A percentile compares a stretch with the other conserved stretches of the same genome.
Evolutionary conservation across 2,888 invertebrate genomes (phyloP).

Genomic region (Leptopilina syphax): DNA sequence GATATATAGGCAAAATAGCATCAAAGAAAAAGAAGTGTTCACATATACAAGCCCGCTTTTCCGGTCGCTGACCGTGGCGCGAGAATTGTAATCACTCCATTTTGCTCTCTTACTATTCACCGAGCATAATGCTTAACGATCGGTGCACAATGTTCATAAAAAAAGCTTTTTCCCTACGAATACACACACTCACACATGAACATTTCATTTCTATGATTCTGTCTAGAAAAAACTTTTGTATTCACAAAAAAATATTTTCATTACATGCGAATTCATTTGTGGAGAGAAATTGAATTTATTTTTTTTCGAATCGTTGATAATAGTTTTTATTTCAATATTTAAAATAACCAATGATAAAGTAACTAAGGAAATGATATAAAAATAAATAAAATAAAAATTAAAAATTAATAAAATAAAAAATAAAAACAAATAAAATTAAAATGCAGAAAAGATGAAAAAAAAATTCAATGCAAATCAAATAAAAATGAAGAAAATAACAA

Average conservation of each 20-base stretch:
- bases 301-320: too few relatives aligned
- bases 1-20: neutral
- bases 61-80: conserved; percentile 40
- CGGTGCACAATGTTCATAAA: conserved; percentile 14
- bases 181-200: neutral
- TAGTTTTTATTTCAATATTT: too few relatives aligned
- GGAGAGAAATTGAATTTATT: too few relatives aligned
- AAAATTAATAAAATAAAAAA: too few relatives aligned
- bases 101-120: conserved; percentile 29
- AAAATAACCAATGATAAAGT: too few relatives aligned
- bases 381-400: too few relatives aligned
- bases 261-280: too few relatives aligned
- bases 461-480: too few relatives aligned
- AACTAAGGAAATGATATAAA: too few relatives aligned
- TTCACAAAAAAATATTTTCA: neutral
- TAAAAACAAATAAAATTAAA: too few relatives aligned
- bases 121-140: conserved; percentile 31
- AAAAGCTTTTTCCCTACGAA: neutral
- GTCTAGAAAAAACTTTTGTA: neutral
- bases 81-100: conserved; percentile 34
- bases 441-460: too few relatives aligned
- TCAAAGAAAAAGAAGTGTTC: conserved; percentile 13
- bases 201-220: conserved; percentile 2
- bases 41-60: conserved; percentile 17
- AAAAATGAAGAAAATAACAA: too few relatives aligned